Evolutionary conservation across 2,113 vertebrate genomes (phyloP), one percentile per base, ranked within the genome.

Genomic region (Microcebus lehilahytsara): DNA sequence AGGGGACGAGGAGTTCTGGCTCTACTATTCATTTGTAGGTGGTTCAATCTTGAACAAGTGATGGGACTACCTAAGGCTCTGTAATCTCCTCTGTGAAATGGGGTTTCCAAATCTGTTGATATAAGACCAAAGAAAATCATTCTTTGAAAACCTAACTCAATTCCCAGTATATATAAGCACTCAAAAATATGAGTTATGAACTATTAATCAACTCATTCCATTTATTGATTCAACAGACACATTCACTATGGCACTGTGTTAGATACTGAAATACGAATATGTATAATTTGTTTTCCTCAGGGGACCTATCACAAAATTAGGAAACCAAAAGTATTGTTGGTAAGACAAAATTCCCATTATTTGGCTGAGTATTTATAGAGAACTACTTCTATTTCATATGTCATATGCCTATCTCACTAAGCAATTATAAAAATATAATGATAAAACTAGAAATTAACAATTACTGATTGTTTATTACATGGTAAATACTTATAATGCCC

Each of bases 381-480:
- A 64, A 58, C 3, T 9, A 2, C 10, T 9, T 3, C 10, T 71
- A 4, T 53, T 78, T 19, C n/a, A 32, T 66, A 32, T 49, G 7
- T 30, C 20, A 8, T 74, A 37, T 10, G 2, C 40, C 62, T 37
- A 37, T 34, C 22, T 27, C 40, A 22, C 60, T 19, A 34, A 71
- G 9, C 16, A 84, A 62, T 30, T 69, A 40, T 14, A 40, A 80
- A 84, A 92, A 84, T 66, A 56, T 34, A 77, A 66, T 17, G n/a
- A 95, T 75, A 66, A 95, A 96, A 49, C 40, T 9, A 83, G 20
- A 60, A 51, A 20, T 32, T 17, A 90, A n/a, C 20, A 46, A n/a
- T 77, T 46, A 17, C 12, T 22, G 34, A 80, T 60, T 66, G 6
- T 6, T 60, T 71, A 64, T 77, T 27, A 22, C 23, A 62, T 49